These are phyloP conservation scores for Tethya wilhelma DNA, from an alignment of 37 sponge, comb jelly and placozoan genomes.

Conservation along the genomic window DNA sequence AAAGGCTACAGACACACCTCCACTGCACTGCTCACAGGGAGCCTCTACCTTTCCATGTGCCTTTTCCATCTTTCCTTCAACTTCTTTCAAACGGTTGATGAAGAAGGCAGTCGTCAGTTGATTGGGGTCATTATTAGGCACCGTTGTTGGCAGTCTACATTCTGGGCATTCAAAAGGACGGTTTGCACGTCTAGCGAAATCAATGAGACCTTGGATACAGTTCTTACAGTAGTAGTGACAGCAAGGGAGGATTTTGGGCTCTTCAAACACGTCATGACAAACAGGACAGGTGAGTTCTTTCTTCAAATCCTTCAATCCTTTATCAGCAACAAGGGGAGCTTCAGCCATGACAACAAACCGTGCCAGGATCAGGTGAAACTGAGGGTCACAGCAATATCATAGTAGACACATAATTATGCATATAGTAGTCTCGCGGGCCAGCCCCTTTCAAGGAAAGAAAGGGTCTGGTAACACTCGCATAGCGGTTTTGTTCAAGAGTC, in stretches of 20 bases:
- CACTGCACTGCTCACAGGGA: constrained; percentile 19
- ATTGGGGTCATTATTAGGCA: constrained; percentile 26
- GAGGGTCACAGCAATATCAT: no score
- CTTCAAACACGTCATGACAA: constrained; percentile 32
- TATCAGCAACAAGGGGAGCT: constrained; percentile 1
- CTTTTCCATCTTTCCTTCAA: neutral
- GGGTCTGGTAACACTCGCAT: no score
- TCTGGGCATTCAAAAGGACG: constrained; percentile 42
- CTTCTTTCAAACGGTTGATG: constrained; percentile 26
- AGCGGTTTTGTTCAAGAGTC: no score
- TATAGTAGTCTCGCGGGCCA: no score
- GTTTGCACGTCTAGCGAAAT: neutral
- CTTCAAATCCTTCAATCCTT: constrained; percentile 31
- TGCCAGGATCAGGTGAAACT: no score
- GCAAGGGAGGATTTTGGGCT: constrained; percentile 56
- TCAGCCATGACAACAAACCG: neutral
- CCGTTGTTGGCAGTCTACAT: constrained; percentile 11
- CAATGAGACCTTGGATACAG: constrained; percentile 32
- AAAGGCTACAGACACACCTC: constrained; percentile 8
- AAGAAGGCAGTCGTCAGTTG: constrained; percentile 32
- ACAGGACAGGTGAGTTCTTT: constrained; percentile 41
- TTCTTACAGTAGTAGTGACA: constrained; percentile 51
- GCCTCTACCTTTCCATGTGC: constrained; percentile 43
- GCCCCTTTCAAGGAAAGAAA: no score
- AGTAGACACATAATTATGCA: no score